These are phyloP conservation scores for Tachystola acroxantha DNA, from an alignment of 2,888 invertebrate genomes.

Conservation along the genomic window DNA sequence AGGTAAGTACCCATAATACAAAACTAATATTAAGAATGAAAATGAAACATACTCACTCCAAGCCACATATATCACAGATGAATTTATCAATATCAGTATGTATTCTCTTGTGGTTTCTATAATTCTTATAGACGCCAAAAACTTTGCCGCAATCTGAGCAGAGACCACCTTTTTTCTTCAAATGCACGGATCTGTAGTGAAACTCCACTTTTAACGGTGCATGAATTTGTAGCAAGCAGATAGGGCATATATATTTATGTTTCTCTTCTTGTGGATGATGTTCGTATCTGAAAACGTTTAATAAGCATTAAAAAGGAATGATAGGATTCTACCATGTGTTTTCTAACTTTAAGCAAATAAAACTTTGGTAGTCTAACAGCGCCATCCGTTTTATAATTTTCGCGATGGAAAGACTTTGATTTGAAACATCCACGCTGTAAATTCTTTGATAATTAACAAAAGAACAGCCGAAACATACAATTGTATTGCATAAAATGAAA, in stretches of 20 bases:
- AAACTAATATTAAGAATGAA: no score
- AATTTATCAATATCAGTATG: slow-evolving; percentile 27
- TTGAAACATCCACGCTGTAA: no score
- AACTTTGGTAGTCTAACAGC: no score
- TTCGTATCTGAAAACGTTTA: slow-evolving; percentile 32
- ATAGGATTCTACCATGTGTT: no score
- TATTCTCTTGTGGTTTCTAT: slow-evolving; percentile 32
- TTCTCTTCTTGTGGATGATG: slow-evolving; percentile 22
- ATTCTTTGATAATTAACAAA: no score
- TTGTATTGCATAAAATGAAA: background rate
- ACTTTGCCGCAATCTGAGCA: slow-evolving; percentile 35
- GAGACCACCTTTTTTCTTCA: slow-evolving; percentile 38
- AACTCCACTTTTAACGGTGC: slow-evolving; percentile 29
- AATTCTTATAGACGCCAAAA: slow-evolving; percentile 24
- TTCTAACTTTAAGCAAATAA: no score
- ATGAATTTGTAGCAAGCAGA: slow-evolving; percentile 36
- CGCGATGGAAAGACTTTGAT: no score
- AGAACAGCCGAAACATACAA: no score
- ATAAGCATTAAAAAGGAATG: background rate
- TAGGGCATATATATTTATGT: slow-evolving; percentile 7
- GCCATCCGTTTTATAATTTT: no score
- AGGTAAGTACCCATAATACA: no score
- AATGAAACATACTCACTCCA: no score
- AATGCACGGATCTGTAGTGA: slow-evolving; percentile 46
- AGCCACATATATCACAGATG: slow-evolving; percentile 43